Base-by-base conservation (phyloP, 1,140 invertebrate species). In the Leptinotarsa texana region DNA sequence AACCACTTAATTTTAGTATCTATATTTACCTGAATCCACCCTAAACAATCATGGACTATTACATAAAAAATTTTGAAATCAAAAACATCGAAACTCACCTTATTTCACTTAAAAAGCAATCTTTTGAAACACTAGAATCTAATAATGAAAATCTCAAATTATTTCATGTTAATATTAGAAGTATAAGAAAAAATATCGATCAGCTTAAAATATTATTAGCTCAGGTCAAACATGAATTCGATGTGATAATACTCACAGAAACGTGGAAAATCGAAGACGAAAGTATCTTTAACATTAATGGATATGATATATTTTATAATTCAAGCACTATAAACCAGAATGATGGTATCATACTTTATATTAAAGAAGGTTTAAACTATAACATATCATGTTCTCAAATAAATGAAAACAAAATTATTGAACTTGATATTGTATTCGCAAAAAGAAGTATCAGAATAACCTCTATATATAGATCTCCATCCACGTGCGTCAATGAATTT, bases 321-420 rank as follows among this genome's bases (percentile, higher is more conserved):
- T 21, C 13, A 13, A 21, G 63, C 13, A 65, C 15, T 21, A 21
- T 65, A 13, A 27, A 65, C 24, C 18, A 65, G 21, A 27, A 65
- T 27, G 63, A 65, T 65, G 63, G 63, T n/a, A 21, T 65, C 24
- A 27, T 65, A 13, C 13, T 65, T 21, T 65, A n/a, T 65, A 65
- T 65, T 13, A 65, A 27, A 27, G 21, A 65, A n/a, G 21, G 21
- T 27, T 21, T 65, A 65, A n/a, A 65, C 21, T 65, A 33, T 22
- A 21, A 27, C 24, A n/a, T 11, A 21, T 11, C 3, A 22, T 27
- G 21, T 65, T 21, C 15, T 65, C 63, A n/a, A 65, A n/a, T 21
- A 22, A 27, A 27, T 27, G 63, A 21, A 65, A 22, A 13, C 63
- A 65, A 65, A 65, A 65, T 27, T 13, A 65, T 65, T 22, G 15